phyloP scores from a whole-genome alignment of 1,140 invertebrate genomes.

The Trachelipus rathkii region DNA sequence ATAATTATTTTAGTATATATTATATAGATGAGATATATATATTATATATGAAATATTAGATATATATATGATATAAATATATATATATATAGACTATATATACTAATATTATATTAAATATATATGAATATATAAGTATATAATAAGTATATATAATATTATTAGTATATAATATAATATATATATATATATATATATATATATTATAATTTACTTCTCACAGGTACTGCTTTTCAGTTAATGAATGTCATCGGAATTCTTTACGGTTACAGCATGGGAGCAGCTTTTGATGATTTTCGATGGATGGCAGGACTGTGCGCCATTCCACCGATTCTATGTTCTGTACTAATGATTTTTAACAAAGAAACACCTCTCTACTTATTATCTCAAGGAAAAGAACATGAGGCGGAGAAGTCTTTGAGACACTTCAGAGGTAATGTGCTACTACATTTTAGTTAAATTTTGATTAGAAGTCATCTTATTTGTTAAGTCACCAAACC shows the following conservation, averaged over 20 bases:
- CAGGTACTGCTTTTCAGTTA: slow-evolving; percentile 13
- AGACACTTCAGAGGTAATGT: slow-evolving; percentile 15
- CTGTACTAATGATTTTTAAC: neutral
- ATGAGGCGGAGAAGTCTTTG: neutral
- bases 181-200: neutral
- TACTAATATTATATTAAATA: too few relatives aligned
- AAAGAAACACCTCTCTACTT: neutral
- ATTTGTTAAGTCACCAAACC: too few relatives aligned
- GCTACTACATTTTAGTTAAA: neutral
- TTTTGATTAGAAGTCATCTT: too few relatives aligned
- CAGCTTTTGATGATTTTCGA: neutral
- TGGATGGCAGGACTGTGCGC: slow-evolving; percentile 2
- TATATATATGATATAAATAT: too few relatives aligned
- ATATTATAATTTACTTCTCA: neutral
- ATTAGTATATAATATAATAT: neutral
- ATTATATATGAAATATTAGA: too few relatives aligned
- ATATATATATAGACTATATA: too few relatives aligned
- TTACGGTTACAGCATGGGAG: neutral
- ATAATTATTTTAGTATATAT: too few relatives aligned
- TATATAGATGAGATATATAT: too few relatives aligned
- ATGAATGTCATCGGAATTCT: slow-evolving; percentile 3
- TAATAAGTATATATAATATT: neutral
- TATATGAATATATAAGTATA: neutral
- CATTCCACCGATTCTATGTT: neutral
- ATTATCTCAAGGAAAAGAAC: neutral